Base-by-base conservation (phyloP, 1,140 invertebrate genomes). In the Globodera rostochiensis region DNA sequence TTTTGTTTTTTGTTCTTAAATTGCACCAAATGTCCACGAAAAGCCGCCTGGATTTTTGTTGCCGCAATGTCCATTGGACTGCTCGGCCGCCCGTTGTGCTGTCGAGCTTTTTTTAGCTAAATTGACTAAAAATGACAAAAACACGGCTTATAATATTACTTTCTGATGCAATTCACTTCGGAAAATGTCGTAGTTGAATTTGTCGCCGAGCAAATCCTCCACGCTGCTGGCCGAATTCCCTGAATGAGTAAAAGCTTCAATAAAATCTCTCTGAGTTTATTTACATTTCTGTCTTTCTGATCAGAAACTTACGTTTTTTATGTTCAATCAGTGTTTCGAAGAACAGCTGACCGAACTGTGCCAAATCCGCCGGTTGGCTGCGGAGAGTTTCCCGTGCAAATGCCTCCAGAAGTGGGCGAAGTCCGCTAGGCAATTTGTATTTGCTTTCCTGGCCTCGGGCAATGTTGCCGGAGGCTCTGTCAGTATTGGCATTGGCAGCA, bases 11-110 rank as follows among this genome's bases (percentile, higher is more conserved):
- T 67, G 66, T 60, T 6, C 15, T 60, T 11, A 80, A 60, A 60
- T n/a, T 67, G 13, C 46, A 84, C 83, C 13, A 71, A 47, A 66
- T 88, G 88, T 49, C 88, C 88, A 36, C 87, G 80, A 66, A 87
- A 89, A 21, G 81, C 86, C 9, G 88, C 88, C 77, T 89, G 88
- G 60, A 89, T 89, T 84, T 89, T 90, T 9, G 87, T 89, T 8
- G 87, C 88, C 8, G 88, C 88, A 3, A 80, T 49, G 36, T 90
- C 88, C 25, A 80, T 57, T 49, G 88, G 87, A 70, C 80, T 85
- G 45, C 57, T 74, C 11, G 77, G 79, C 21, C 84, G 71, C 15
- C 69, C 73, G 79, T 49, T 80, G 46, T 49, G 60, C 74, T 82
- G 60, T 47, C 11, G 6, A 45, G 9, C 7, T 73, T 50, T 21